These are phyloP conservation scores for Styela clava DNA, from an alignment of 23 tunicate species.

Conservation along the genomic window DNA sequence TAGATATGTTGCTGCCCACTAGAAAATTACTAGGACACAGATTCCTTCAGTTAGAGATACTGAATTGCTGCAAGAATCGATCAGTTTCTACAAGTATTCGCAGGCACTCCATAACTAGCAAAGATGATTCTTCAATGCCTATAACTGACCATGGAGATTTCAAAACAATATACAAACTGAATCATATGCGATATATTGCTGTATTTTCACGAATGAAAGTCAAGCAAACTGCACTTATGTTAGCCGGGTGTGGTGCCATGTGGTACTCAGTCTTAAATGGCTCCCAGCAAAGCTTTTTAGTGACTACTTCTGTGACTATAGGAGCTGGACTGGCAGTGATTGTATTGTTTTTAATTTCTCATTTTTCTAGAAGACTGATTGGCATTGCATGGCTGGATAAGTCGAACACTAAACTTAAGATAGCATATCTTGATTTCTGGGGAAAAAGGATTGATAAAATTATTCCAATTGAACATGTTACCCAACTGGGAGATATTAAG, in stretches of 20 bases:
- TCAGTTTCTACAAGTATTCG: neutral
- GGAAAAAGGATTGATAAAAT: slow-evolving; percentile 33
- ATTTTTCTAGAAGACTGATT: slow-evolving; percentile 34
- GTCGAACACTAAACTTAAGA: slow-evolving; percentile 18
- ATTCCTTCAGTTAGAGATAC: too few relatives aligned
- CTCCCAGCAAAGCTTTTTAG: neutral
- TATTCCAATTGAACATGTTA: slow-evolving; percentile 17
- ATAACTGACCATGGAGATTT: slow-evolving; percentile 33
- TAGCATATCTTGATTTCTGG: slow-evolving; percentile 52
- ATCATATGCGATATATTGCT: slow-evolving; percentile 10
- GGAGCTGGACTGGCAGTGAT: slow-evolving; percentile 24
- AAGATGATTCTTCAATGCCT: neutral
- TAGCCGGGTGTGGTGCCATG: neutral
- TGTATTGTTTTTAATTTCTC: slow-evolving; percentile 26
- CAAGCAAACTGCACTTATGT: slow-evolving; percentile 32
- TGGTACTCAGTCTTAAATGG: neutral
- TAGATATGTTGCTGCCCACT: too few relatives aligned
- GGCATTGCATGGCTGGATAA: slow-evolving; percentile 38
- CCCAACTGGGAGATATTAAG: slow-evolving; percentile 22
- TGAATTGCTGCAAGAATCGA: too few relatives aligned
- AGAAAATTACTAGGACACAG: too few relatives aligned
- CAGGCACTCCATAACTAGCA: neutral
- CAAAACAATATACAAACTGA: slow-evolving; percentile 19
- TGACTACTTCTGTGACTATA: neutral
- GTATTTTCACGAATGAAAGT: slow-evolving; percentile 34